Base-by-base conservation (phyloP, 2,797 vertebrate species). In the Petrocephalus sullivani region DNA sequence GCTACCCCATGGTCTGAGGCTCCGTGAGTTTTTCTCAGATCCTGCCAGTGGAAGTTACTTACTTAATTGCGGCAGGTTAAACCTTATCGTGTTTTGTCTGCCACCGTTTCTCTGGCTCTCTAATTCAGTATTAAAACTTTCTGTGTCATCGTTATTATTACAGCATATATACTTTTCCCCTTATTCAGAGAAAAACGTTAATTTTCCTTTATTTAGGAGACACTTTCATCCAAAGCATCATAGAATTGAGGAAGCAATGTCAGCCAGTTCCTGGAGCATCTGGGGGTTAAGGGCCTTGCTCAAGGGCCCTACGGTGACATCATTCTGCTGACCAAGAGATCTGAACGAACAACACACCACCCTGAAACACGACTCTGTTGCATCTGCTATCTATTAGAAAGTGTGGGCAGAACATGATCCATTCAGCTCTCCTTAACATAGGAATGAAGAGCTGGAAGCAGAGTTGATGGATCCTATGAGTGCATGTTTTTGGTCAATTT, bases 401-500 rank as follows among this genome's bases (percentile, higher is more conserved):
- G 71, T 78, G 37, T 81, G 37, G 41, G 75, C 41, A 81, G 75
- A 49, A 81, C n/a, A 49, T 81, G 46, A n/a, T 21, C 75, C 75
- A 46, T 49, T 81, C 3, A 16, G 19, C 41, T 49, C 41, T 49
- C 41, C 49, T 81, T 81, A 49, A 81, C 8, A 3, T 21, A n/a
- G 75, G 75, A 49, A 46, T 81, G 41, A 81, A 21, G 75, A n/a
- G 19, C 75, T 81, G 75, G 41, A 46, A 46, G 75, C 37, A 49
- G 19, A 21, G 41, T 10, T 49, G 41, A 81, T 81, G 75, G 41
- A 81, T 49, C 75, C 75, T 81, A 49, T 49, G 75, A 81, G 16
- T 81, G 41, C 41, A 49, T 78, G 71, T 78, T 78, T 78, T 78
- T 78, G 71, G 71, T 78, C 41, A 78, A 41, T 78, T 78, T 49